Conservation (phyloP, 2,113 vertebrate species). For the Melanotaenia duboulayi region DNA sequence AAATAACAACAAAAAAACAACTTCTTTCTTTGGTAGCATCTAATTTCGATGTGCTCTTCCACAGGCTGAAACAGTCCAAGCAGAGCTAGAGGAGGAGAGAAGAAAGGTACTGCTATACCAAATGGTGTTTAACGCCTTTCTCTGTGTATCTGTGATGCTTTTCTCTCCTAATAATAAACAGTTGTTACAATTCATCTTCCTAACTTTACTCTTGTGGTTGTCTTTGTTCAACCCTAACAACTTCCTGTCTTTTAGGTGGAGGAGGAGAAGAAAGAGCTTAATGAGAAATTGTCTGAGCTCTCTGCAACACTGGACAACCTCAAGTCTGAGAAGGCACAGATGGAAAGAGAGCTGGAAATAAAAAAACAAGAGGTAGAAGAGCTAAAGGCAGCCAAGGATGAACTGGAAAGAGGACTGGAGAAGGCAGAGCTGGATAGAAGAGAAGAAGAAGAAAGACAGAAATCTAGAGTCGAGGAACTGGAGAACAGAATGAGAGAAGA, state of each 20-base stretch:
- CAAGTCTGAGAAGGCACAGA: constrained; percentile 79
- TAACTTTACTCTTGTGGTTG: background rate
- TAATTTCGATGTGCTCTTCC: background rate
- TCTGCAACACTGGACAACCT: constrained; percentile 68
- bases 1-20: background rate
- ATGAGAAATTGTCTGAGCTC: constrained; percentile 55
- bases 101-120: constrained; percentile 42
- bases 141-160: background rate
- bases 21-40: background rate
- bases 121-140: background rate
- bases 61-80: constrained; percentile 83
- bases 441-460: constrained; percentile 69
- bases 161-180: background rate
- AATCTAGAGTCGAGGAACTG: constrained; percentile 60
- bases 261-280: constrained; percentile 69
- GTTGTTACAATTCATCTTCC: background rate
- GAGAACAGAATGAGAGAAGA: constrained; percentile 76
- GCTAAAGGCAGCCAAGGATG: constrained; percentile 67
- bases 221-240: background rate
- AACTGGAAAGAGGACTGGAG: constrained; percentile 82
- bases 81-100: constrained; percentile 83
- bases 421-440: constrained; percentile 76
- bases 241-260: constrained; percentile 56
- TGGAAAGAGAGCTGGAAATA: constrained; percentile 73
- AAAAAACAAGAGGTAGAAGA: constrained; percentile 67